A percentile compares a stretch with the other conserved stretches of the same genome.
Conservation (phyloP, 2,797 vertebrate species). For the Liparis tanakae region DNA sequence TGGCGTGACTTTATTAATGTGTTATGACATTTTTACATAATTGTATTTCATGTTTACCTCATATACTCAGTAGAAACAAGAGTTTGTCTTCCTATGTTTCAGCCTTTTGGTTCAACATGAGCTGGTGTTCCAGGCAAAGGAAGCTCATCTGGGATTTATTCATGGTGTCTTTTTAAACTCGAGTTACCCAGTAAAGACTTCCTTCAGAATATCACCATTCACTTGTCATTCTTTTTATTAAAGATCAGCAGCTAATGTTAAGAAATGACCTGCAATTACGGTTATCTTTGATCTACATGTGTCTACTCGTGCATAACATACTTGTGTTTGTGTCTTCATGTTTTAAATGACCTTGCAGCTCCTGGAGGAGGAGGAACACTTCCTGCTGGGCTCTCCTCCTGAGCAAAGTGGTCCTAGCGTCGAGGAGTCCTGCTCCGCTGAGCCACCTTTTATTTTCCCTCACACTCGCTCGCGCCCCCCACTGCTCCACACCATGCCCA, state of each 20-base stretch:
- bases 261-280: neutral
- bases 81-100: constrained; percentile 13
- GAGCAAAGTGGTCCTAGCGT: constrained; percentile 59
- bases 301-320: constrained; percentile 2
- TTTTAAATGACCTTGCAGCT: constrained; percentile 56
- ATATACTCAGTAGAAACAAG: constrained; percentile 7
- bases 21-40: neutral
- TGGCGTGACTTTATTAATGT: neutral
- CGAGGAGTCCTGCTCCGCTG: constrained; percentile 42
- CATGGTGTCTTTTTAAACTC: constrained; percentile 35
- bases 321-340: constrained; percentile 11
- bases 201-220: neutral
- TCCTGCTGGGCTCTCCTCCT: constrained; percentile 68
- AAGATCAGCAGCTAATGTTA: neutral
- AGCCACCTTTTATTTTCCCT: constrained; percentile 70
- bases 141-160: constrained; percentile 55
- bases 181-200: constrained; percentile 11
- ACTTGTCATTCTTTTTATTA: neutral
- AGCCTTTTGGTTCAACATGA: constrained; percentile 7
- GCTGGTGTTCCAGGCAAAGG: constrained; percentile 9
- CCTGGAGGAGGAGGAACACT: constrained; percentile 77
- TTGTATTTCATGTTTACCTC: neutral
- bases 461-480: constrained; percentile 77
- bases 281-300: neutral
- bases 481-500: constrained; percentile 87